Percentiles rank a stretch among this genome's conserved stretches.
Conservation (phyloP, 2,797 vertebrate species). For the Saxicola maurus region DNA sequence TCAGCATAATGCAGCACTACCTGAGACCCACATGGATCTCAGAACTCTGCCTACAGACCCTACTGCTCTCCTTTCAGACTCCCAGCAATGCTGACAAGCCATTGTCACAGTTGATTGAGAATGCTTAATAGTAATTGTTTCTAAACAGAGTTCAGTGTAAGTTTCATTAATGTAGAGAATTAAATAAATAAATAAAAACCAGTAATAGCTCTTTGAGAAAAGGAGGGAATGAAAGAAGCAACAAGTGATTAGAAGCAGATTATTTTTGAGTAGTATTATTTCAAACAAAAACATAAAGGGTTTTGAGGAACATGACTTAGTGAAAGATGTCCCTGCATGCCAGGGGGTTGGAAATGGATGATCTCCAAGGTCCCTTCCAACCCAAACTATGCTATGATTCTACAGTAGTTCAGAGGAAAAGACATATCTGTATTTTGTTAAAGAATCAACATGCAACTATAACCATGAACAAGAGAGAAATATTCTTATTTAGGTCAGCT, state of each 20-base stretch:
- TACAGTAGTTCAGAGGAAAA: not conserved
- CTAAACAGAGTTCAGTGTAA: not conserved
- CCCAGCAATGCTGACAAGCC: not conserved
- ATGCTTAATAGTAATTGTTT: not conserved
- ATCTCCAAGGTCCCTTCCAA: not conserved
- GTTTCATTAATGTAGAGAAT: not conserved
- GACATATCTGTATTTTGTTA: not conserved
- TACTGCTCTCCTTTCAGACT: not conserved
- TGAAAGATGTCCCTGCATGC: not conserved
- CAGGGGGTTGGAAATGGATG: not conserved
- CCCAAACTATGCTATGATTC: not conserved
- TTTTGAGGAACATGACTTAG: not conserved
- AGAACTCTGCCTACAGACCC: not conserved
- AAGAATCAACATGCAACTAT: not conserved
- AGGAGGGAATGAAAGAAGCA: not conserved
- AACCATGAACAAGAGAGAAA: not conserved
- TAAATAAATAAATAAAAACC: not conserved
- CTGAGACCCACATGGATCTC: not conserved
- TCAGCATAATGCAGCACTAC: not conserved
- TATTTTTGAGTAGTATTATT: not conserved
- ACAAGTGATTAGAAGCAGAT: not conserved
- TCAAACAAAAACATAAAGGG: not conserved
- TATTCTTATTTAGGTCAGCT: not conserved
- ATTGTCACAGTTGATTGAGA: not conserved
- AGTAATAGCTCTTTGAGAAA: not conserved